phyloP scores from a whole-genome alignment of 1,140 invertebrate genomes.

The Camponotus vicinus region DNA sequence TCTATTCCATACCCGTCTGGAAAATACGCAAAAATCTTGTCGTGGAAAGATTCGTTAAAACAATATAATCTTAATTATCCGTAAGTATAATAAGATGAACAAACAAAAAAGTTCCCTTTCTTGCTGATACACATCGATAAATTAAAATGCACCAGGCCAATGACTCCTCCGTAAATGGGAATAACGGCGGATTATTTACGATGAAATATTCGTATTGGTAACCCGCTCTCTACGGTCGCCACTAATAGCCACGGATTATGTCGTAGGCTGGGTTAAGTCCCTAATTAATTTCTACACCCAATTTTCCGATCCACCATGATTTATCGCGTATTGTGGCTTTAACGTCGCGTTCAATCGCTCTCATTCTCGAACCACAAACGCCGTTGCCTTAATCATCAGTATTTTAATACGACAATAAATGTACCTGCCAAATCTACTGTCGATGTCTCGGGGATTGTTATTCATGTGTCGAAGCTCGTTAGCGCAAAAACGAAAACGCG shows the following conservation, averaged over 20 bases:
- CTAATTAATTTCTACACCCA: constrained; percentile 50
- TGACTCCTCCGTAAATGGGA: background rate
- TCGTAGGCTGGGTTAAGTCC: constrained; percentile 34
- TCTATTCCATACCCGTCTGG: background rate
- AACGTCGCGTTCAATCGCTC: background rate
- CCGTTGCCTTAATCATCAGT: background rate
- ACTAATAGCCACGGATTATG: constrained; percentile 51
- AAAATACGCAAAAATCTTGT: background rate
- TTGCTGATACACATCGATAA: background rate
- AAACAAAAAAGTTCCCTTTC: background rate
- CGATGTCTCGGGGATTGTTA: background rate
- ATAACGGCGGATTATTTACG: constrained; percentile 28
- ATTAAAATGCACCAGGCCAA: constrained; percentile 30
- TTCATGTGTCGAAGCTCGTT: constrained; percentile 4
- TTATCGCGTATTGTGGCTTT: constrained; percentile 15
- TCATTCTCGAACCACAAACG: background rate
- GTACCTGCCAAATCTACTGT: background rate
- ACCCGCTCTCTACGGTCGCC: background rate
- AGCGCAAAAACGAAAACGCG: constrained; percentile 59
- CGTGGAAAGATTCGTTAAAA: background rate
- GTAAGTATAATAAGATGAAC: background rate
- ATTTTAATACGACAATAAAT: constrained; percentile 31
- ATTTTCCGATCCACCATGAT: constrained; percentile 47
- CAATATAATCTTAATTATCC: constrained; percentile 2
- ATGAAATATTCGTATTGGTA: constrained; percentile 57